Evolutionary conservation across 2,113 vertebrate genomes (phyloP).

Genomic region (Phylloscopus trochiloides): DNA sequence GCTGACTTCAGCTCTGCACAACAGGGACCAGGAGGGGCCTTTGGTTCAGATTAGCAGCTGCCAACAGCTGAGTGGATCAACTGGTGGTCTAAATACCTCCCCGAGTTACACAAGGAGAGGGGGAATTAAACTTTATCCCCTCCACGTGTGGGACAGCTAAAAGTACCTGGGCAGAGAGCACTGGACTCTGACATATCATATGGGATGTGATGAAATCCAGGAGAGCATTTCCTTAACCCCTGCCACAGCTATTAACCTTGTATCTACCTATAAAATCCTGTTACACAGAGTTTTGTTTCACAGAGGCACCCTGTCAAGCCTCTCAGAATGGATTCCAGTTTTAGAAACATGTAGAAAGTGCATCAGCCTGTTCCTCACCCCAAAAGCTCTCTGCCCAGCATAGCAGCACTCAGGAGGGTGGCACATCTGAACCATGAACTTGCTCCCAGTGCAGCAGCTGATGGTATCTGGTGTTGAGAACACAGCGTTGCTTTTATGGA

Average conservation of each 20-base stretch:
- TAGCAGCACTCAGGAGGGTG: background rate
- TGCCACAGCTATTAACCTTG: background rate
- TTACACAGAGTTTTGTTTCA: background rate
- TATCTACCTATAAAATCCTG: background rate
- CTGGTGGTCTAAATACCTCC: background rate
- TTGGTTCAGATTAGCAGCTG: background rate
- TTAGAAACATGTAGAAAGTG: background rate
- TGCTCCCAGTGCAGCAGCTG: background rate
- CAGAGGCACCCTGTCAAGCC: background rate
- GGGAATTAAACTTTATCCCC: background rate
- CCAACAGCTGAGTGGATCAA: background rate
- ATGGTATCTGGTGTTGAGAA: background rate
- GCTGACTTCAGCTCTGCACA: background rate
- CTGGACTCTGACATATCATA: background rate
- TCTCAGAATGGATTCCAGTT: background rate
- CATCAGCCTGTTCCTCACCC: background rate
- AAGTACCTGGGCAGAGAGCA: background rate
- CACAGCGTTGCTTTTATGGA: background rate
- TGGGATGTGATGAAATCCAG: background rate
- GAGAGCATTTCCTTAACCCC: background rate
- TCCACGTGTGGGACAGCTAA: background rate
- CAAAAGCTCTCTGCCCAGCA: background rate
- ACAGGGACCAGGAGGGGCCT: background rate
- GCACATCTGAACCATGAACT: background rate
- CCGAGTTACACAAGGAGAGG: accelerated